Evolutionary conservation across 2,888 invertebrate species (phyloP), one percentile per base, ranked within the genome.

Genomic region (Strigamia transsilvanica): DNA sequence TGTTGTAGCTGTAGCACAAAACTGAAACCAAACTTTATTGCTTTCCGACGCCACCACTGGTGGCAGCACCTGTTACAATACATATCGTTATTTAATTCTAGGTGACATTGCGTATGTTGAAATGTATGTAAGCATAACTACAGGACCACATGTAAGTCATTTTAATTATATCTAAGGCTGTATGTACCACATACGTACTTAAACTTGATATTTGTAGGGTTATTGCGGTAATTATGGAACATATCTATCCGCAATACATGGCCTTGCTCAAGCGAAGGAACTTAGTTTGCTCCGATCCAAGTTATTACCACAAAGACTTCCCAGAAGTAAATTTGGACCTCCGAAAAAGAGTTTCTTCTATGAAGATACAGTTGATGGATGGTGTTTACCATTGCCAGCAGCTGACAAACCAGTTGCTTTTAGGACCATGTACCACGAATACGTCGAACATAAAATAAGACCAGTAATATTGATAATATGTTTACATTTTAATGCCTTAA

Each of bases 171-270:
- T n/a, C n/a, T n/a, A n/a, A n/a, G n/a, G 10, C 1, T 6, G 15
- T 2, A 18, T 10, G 23, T 1, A n/a, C 10, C n/a, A n/a, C n/a
- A n/a, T n/a, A n/a, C n/a, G n/a, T n/a, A n/a, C n/a, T n/a, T n/a
- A n/a, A n/a, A 61, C 15, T 66, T 34, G 7, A 21, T 34, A 6
- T 80, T 82, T 84, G n/a, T 81, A 89, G 89, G 91, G 91, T 7
- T 89, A 93, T 0, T 84, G 87, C 3, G 85, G 94, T 56, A 93
- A 98, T 89, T 93, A 91, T 87, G 96, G 94, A n/a, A 98, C 98
- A 0, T 98, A 96, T 93, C 93, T 95, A 87, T 96, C 97, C 0
- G 91, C 94, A 0, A 91, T 98, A 5, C 90, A 96, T 87, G 93
- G 95, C 0, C 86, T 97, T 81, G 91, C 92, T 0, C 89, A 93